Evolutionary conservation across 2,113 vertebrate genomes (phyloP).

Genomic region (Dicerorhinus sumatrensis): DNA sequence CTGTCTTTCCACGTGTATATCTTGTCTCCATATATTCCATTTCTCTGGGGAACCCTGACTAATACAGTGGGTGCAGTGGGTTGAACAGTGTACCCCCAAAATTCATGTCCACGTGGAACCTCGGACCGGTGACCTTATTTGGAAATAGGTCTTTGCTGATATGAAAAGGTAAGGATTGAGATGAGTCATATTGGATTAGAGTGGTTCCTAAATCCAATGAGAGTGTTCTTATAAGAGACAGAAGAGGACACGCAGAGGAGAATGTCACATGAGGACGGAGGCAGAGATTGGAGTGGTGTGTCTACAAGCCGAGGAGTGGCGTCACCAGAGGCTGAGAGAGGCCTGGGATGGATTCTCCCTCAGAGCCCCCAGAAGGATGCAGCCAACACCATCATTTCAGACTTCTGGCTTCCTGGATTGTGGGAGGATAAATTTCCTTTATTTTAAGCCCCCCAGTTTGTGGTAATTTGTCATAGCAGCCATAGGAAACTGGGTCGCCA

Average conservation of each 20-base stretch:
- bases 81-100: neutral
- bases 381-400: neutral
- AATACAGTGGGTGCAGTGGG: neutral
- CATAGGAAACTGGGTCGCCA: neutral
- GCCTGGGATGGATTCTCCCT: neutral
- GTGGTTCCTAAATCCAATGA: neutral
- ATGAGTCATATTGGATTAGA: too few species aligned
- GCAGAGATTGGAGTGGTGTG: accelerated
- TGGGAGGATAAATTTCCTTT: too few species aligned
- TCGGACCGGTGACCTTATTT: neutral
- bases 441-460: neutral
- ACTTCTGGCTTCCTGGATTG: neutral
- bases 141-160: neutral
- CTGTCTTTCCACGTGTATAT: neutral
- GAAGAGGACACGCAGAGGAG: neutral
- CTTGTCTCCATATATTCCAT: neutral
- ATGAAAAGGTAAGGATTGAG: neutral
- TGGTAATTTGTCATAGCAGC: neutral
- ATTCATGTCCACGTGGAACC: neutral
- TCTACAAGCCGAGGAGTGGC: too few species aligned
- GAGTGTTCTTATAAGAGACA: neutral
- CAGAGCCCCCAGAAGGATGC: accelerated
- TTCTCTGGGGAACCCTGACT: neutral
- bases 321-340: neutral
- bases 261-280: neutral